A percentile compares a stretch with the other conserved stretches of the same genome.
Conservation (phyloP, 2,797 vertebrate genomes). For the Cirrhinus molitorella region DNA sequence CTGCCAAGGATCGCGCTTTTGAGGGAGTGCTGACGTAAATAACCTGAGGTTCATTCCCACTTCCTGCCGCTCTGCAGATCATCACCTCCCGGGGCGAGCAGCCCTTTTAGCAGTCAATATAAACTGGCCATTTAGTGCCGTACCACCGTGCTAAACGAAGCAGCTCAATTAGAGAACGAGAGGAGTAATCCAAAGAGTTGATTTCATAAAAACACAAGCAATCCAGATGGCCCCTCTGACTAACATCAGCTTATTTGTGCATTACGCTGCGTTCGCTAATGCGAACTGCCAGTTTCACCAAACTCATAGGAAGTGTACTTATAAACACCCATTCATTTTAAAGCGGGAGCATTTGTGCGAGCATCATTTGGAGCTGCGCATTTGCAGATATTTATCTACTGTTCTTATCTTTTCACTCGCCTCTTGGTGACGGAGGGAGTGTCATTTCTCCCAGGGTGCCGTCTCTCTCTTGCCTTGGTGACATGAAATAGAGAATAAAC, state of each 20-base stretch:
- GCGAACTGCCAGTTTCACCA: background rate
- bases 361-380: conserved; percentile 4
- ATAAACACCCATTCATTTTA: conserved; percentile 44
- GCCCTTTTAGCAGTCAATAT: conserved; percentile 41
- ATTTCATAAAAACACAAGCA: conserved; percentile 33
- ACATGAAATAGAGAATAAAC: conserved; percentile 71
- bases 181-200: conserved; percentile 38
- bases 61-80: conserved; percentile 21
- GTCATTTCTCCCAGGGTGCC: conserved; percentile 58
- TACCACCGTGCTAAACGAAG: conserved; percentile 13
- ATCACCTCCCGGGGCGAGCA: conserved; percentile 31
- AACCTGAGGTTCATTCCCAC: conserved; percentile 34
- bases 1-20: conserved; percentile 44
- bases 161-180: conserved; percentile 19
- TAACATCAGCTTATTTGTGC: conserved; percentile 37
- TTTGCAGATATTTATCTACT: conserved; percentile 30
- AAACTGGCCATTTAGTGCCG: conserved; percentile 36
- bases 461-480: conserved; percentile 59
- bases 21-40: conserved; percentile 38
- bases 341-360: background rate
- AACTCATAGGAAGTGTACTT: conserved; percentile 10
- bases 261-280: conserved; percentile 17
- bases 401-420: conserved; percentile 29
- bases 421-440: conserved; percentile 62
- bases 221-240: conserved; percentile 23